Base-by-base conservation (phyloP, 2,113 vertebrate genomes). In the Microtus pennsylvanicus region DNA sequence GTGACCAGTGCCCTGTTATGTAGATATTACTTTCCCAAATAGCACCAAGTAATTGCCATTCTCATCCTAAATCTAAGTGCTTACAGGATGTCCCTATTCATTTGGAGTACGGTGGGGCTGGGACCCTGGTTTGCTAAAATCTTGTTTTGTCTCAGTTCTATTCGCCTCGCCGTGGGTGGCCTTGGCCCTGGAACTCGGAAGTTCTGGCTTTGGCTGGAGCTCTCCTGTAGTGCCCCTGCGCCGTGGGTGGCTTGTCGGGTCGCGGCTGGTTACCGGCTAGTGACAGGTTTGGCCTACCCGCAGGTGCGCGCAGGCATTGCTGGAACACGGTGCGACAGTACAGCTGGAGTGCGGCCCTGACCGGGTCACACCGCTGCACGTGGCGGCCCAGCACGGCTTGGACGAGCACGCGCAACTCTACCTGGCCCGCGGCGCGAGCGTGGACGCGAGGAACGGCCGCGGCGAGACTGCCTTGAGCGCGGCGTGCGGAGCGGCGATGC, bases 221-320 rank as follows among this genome's bases (percentile, higher is more conserved):
- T 88, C 24, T 1, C 52, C 87, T 21, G 7, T 4, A 35, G 5
- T 8, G 0, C 90, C 55, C 24, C 1, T 1, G 3, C 14, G 42
- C 77, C 33, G 2, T 2, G 2, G 21, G 28, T 7, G 17, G 45
- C 0, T 1, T 28, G 26, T 2, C 1, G 2, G 33, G 26, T 2
- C 1, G 16, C 8, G 50, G 22, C 14, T 26, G 12, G 7, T 1
- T n/a, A 1, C 1, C 0, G 35, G 0, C n/a, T 1, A 7, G 7
- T 94, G 74, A 94, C 93, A 1, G 0, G 12, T 35, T 28, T 17
- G 2, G 82, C 92, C 95, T 83, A 91, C 83, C 77, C 65, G 0
- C 97, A 99, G 99, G 81, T 99, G 99, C 42, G 99, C 99, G 17
- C 97, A 97, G 77, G 96, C 98, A 22, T 98, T 99, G 93, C 96